Conservation (phyloP, 2,113 vertebrate genomes). For the Hucho hucho region DNA sequence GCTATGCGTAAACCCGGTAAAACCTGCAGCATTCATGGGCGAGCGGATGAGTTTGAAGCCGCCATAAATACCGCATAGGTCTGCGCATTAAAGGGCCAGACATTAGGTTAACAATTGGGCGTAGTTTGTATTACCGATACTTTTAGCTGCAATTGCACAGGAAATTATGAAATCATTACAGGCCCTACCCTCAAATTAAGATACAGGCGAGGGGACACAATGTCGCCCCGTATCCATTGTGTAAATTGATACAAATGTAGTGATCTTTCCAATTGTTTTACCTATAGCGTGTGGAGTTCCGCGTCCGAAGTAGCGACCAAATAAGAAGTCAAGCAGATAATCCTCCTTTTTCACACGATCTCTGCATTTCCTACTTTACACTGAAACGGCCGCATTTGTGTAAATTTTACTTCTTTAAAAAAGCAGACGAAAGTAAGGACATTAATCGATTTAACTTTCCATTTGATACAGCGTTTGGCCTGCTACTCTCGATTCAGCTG, state of each 20-base stretch:
- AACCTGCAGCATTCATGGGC: slow-evolving; percentile 36
- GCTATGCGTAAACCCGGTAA: not conserved
- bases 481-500: slow-evolving; percentile 49
- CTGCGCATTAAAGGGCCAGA: slow-evolving; percentile 55
- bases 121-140: slow-evolving; percentile 58
- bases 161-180: not conserved
- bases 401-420: slow-evolving; percentile 24
- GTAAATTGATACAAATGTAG: slow-evolving; percentile 23
- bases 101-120: slow-evolving; percentile 62
- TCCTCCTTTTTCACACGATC: slow-evolving; percentile 65
- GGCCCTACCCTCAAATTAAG: accelerated
- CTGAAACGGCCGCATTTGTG: slow-evolving; percentile 56
- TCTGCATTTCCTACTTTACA: slow-evolving; percentile 68
- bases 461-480: slow-evolving; percentile 68
- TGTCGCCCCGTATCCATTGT: not conserved
- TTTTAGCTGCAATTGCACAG: not conserved
- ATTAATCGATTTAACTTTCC: slow-evolving; percentile 74
- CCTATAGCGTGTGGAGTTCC: slow-evolving; percentile 74
- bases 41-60: slow-evolving; percentile 30
- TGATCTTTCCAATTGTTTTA: slow-evolving; percentile 58
- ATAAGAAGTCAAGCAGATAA: slow-evolving; percentile 67
- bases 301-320: slow-evolving; percentile 73
- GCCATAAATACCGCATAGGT: slow-evolving; percentile 61
- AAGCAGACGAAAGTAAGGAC: slow-evolving; percentile 43
- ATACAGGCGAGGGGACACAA: not conserved